phyloP scores from a whole-genome alignment of 2,888 invertebrate species.

The Synanthedon formicaeformis region DNA sequence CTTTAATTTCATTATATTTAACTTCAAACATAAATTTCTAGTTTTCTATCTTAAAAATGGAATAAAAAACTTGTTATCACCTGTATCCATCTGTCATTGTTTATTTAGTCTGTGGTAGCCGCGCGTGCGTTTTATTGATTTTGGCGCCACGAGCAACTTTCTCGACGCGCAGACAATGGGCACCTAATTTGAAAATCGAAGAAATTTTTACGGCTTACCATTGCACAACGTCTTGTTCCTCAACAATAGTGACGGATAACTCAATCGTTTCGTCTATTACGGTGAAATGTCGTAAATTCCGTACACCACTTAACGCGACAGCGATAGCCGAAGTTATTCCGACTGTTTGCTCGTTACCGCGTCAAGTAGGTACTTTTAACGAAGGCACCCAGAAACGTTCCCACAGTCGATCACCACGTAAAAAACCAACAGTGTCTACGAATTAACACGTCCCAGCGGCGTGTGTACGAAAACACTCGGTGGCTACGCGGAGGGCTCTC shows the following conservation, averaged over 20 bases:
- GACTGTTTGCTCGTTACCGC: constrained; percentile 64
- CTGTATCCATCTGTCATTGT: too few relatives aligned
- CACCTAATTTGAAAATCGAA: constrained; percentile 62
- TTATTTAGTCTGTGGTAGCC: not conserved
- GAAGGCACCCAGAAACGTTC: constrained; percentile 64
- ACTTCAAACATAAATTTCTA: too few relatives aligned
- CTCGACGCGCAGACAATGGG: constrained; percentile 61
- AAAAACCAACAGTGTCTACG: constrained; percentile 64
- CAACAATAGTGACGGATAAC: constrained; percentile 35
- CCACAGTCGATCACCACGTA: constrained; percentile 67
- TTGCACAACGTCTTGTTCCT: constrained; percentile 17
- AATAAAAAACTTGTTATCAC: too few relatives aligned
- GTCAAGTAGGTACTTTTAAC: constrained; percentile 60
- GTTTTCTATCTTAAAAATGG: too few relatives aligned
- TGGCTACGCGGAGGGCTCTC: constrained; percentile 55
- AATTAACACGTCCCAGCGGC: constrained; percentile 67
- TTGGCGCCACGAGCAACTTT: constrained; percentile 66
- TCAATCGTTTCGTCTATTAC: constrained; percentile 44
- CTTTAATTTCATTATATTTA: too few relatives aligned
- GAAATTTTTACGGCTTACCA: constrained; percentile 54
- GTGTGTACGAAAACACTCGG: constrained; percentile 68
- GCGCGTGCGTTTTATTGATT: constrained; percentile 48
- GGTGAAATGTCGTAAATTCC: constrained; percentile 57
- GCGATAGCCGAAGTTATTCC: constrained; percentile 54
- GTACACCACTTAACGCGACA: constrained; percentile 57